A percentile compares a stretch with the other conserved stretches of the same genome.
phyloP scores from a whole-genome alignment of 2,113 vertebrate species.

The Pomatostomus ruficeps region DNA sequence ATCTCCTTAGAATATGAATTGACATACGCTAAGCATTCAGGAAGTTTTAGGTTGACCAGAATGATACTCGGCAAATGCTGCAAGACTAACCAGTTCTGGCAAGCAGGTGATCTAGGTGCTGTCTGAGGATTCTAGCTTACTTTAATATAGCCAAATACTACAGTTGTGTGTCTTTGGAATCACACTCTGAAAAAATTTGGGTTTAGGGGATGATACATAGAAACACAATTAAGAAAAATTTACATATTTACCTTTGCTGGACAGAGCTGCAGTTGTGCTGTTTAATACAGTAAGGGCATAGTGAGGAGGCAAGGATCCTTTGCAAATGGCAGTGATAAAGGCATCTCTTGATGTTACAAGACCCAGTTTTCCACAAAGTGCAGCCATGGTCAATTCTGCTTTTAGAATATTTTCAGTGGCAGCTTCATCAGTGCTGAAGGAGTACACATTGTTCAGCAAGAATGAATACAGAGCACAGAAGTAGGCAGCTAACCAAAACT shows the following conservation, averaged over 20 bases:
- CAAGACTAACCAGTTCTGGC: not conserved
- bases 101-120: not conserved
- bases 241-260: slow-evolving; percentile 85
- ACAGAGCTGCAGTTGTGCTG: slow-evolving; percentile 79
- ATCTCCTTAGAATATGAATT: not conserved
- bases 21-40: not conserved
- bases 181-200: not conserved
- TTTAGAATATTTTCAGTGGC: slow-evolving; percentile 98
- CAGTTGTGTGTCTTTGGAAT: not conserved
- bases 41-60: not conserved
- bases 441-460: not conserved
- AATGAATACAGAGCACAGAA: not conserved
- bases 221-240: not conserved
- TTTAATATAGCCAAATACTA: not conserved
- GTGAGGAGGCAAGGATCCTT: slow-evolving; percentile 95
- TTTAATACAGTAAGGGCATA: slow-evolving; percentile 92
- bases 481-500: not conserved
- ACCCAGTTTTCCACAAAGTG: slow-evolving; percentile 89
- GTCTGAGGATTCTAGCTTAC: not conserved
- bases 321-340: slow-evolving; percentile 98
- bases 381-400: slow-evolving; percentile 94
- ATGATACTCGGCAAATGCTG: not conserved
- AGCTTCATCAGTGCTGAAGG: slow-evolving; percentile 91
- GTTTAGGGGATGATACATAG: not conserved
- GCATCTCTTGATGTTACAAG: slow-evolving; percentile 96